Evolutionary conservation across 2,113 vertebrate species (phyloP), one percentile per base, ranked within the genome.

Genomic region (Sinocyclocheilus anshuiensis): DNA sequence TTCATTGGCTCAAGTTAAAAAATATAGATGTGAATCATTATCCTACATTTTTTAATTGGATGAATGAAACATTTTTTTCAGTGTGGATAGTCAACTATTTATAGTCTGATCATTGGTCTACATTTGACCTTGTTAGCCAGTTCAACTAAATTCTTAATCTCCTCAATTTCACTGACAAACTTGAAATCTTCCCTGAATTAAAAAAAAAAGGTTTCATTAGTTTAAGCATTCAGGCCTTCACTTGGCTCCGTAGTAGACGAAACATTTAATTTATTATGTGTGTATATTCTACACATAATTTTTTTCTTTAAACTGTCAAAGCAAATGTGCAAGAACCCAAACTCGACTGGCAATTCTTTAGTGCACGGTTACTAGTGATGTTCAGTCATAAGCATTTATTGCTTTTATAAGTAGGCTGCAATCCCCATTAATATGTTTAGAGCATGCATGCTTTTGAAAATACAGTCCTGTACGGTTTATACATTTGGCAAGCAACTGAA

Each of bases 151-250:
- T 94, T 95, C 94, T 94, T 97, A 90, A 99, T 97, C 93, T 98
- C 97, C 91, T 99, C 98, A 24, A 99, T 89, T 11, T 98, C 97
- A 82, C 95, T 95, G 89, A 99, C 95, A 93, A 99, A 99, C 87
- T 96, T 99, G 82, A 97, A 91, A 90, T 99, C 97, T 92, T 97
- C 99, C 93, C 98, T 99, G 94, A 82, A 96, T 92, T 50, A 90
- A 84, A 88, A 39, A 45, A 45, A 45, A 29, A 29, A 2, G 29
- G 7, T 22, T 59, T 12, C 8, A 36, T 29, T 55, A 69, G 36
- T 48, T 8, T 50, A 24, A 77, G 24, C 8, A 24, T 29, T 39
- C 15, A 53, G 26, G 50, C 50, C 20, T 78, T 78, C 26, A 22
- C 50, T 22, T 22, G 9, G 76, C 26, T 65, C n/a, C 48, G 16